Evolutionary conservation across 2,113 vertebrate genomes (phyloP), one percentile per base, ranked within the genome.

Genomic region (Halcyon senegalensis): DNA sequence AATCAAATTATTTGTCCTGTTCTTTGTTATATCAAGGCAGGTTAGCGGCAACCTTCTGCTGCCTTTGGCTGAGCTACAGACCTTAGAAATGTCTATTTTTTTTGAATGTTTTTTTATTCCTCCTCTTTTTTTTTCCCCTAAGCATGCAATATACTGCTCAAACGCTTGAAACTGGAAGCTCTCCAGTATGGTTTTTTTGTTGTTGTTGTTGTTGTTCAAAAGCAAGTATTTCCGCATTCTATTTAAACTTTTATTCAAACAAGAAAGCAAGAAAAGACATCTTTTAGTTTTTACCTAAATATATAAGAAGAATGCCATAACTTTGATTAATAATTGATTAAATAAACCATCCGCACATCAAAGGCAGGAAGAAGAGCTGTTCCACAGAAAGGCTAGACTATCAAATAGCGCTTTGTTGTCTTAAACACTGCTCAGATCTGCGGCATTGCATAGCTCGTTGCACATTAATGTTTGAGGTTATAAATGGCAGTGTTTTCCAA

Each of bases 251-350:
- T 97, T 92, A 97, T 98, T 98, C 98, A 97, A 98, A 98, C 98
- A 97, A 96, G 98, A 98, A 99, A 98, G 97, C 97, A 64, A 93
- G 91, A 94, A 96, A 97, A 98, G 97, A 93, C 97, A 96, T 98
- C 99, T 99, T 99, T 99, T 99, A 98, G 98, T 99, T 99, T 95
- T 98, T 97, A 98, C 98, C 99, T 99, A 98, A 99, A 99, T 97
- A 98, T 98, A 98, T 98, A 98, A 98, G 98, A 97, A 98, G 97
- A 98, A 98, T 98, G 98, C 98, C 98, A 93, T 94, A 96, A 98
- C 99, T 99, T 99, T 99, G 99, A 99, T 99, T 98, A 99, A 99
- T 99, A 99, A 99, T 99, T 99, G 99, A 99, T 99, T 99, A 99
- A 99, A 99, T 97, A 97, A 98, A 98, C 98, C 98, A 95, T 97